Evolutionary conservation across 2,113 vertebrate species (phyloP).

Genomic region (Delphinapterus leucas): DNA sequence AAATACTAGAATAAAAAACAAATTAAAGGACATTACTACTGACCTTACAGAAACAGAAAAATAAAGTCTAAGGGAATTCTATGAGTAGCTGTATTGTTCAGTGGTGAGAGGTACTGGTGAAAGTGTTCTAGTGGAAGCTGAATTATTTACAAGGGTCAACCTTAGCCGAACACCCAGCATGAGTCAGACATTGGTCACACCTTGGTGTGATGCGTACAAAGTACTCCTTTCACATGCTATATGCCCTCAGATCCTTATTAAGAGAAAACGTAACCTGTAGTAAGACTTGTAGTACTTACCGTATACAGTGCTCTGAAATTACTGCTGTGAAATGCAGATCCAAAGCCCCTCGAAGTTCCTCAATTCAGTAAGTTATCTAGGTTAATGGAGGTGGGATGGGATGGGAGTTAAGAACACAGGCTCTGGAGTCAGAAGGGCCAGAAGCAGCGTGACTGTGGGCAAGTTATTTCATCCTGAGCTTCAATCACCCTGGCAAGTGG

Average conservation of each 20-base stretch:
- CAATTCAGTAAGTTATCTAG: not conserved
- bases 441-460: not conserved
- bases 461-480: not conserved
- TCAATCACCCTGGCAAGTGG: not conserved
- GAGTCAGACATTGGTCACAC: not conserved
- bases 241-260: not conserved
- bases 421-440: not conserved
- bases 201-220: not conserved
- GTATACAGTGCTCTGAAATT: not conserved
- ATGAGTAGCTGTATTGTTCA: not conserved
- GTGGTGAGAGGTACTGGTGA: not conserved
- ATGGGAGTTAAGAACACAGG: not conserved
- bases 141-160: not conserved
- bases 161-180: not conserved
- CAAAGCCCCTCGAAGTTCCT: not conserved
- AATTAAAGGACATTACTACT: not conserved
- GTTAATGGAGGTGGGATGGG: not conserved
- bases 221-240: not conserved
- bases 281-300: not conserved
- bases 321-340: not conserved
- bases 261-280: not conserved
- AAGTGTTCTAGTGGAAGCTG: not conserved
- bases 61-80: not conserved
- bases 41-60: not conserved
- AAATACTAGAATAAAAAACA: not conserved